Percentiles rank a stretch among this genome's conserved stretches.
Evolutionary conservation across 2,797 vertebrate genomes (phyloP).

Genomic region (Falco peregrinus): DNA sequence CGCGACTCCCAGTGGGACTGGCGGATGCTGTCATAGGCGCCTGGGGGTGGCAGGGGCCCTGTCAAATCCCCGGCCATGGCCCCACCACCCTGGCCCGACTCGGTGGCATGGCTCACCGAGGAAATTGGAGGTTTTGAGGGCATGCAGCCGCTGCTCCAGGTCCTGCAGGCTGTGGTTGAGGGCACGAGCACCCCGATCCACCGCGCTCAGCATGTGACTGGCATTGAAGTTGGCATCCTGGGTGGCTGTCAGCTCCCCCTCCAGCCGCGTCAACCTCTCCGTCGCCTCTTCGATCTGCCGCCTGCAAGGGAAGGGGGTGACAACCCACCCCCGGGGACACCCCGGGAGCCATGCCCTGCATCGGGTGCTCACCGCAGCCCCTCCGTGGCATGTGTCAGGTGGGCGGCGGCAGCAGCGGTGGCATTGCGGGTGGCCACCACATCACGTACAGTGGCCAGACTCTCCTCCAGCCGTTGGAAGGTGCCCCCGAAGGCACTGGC

Average conservation of each 20-base stretch:
- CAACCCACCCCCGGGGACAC: accelerated
- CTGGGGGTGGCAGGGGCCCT: constrained; percentile 50
- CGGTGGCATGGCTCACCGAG: constrained; percentile 77
- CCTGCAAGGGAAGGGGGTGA: constrained; percentile 66
- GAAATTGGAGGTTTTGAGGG: constrained; percentile 95
- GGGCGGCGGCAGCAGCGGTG: constrained; percentile 80
- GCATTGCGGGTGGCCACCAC: constrained; percentile 88
- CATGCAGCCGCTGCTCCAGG: constrained; percentile 84
- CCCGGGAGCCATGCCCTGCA: accelerated
- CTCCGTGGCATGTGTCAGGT: constrained; percentile 86
- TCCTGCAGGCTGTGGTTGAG: constrained; percentile 88
- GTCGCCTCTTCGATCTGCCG: constrained; percentile 88
- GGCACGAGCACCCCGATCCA: constrained; percentile 87
- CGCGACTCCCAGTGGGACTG: constrained; percentile 84
- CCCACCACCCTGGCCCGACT: accelerated
- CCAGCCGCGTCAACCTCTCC: constrained; percentile 86
- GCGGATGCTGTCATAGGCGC: constrained; percentile 92
- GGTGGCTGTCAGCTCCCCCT: constrained; percentile 85
- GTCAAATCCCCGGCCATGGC: accelerated
- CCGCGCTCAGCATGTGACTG: constrained; percentile 84
- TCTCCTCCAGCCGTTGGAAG: constrained; percentile 86
- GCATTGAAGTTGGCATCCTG: constrained; percentile 92
- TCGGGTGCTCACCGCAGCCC: constrained; percentile 78
- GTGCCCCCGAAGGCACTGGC: constrained; percentile 85
- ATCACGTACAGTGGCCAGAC: constrained; percentile 81